phyloP scores from a whole-genome alignment of 2,888 invertebrate species.

The Protophormia terraenovae region DNA sequence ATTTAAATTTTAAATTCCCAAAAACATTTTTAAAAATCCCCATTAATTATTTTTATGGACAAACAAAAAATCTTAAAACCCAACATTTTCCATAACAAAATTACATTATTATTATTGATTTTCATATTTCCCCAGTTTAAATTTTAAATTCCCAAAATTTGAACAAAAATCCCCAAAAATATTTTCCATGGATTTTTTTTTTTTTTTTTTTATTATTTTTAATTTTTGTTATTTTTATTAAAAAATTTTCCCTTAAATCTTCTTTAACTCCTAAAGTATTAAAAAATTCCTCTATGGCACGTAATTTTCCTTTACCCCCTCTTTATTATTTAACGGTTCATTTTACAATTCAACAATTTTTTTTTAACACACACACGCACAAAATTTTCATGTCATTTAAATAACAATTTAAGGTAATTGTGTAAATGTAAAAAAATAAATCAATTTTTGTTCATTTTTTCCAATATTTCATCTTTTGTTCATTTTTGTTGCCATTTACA shows the following conservation, averaged over 20 bases:
- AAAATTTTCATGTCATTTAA: slow-evolving; percentile 33
- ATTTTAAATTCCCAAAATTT: background rate
- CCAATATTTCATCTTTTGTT: background rate
- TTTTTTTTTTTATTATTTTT: background rate
- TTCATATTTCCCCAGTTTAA: background rate
- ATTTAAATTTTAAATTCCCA: too few species aligned
- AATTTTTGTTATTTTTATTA: background rate
- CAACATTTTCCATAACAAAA: too few species aligned
- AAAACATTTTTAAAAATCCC: too few species aligned
- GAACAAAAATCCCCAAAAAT: background rate
- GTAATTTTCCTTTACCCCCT: background rate
- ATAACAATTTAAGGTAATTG: slow-evolving; percentile 46
- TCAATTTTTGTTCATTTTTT: background rate
- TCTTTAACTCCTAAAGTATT: background rate
- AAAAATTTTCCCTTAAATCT: background rate
- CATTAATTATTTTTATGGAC: too few species aligned
- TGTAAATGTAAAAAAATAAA: background rate
- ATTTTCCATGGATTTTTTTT: too few species aligned
- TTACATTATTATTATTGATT: too few species aligned
- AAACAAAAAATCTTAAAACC: too few species aligned
- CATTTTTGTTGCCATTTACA: slow-evolving; percentile 37
- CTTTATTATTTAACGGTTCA: background rate
- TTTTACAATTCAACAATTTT: background rate
- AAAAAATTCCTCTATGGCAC: background rate
- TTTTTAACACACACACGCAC: background rate